phyloP scores from a whole-genome alignment of 2,797 vertebrate species.

The Nasua narica region DNA sequence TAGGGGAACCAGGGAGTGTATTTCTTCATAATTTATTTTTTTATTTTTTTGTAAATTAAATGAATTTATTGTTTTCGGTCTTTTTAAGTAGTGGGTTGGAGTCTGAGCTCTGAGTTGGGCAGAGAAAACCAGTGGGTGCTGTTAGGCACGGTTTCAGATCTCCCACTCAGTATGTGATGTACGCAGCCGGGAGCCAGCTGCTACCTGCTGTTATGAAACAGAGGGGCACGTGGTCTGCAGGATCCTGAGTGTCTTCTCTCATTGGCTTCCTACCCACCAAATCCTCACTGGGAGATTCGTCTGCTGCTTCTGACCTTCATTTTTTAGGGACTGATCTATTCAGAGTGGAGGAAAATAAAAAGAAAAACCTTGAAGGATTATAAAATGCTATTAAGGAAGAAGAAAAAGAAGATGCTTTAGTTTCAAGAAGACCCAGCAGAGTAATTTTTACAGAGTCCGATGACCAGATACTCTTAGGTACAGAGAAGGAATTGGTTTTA shows the following conservation, averaged over 20 bases:
- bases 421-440: background rate
- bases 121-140: background rate
- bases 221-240: background rate
- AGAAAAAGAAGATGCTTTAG: background rate
- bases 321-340: background rate
- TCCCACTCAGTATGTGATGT: background rate
- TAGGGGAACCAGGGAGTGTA: background rate
- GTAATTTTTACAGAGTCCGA: background rate
- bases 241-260: background rate
- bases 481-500: background rate
- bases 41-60: background rate
- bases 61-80: background rate
- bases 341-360: background rate
- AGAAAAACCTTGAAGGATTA: background rate
- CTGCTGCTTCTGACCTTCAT: background rate
- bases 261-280: fast-evolving
- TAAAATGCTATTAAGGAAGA: background rate
- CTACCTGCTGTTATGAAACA: background rate
- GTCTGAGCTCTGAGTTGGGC: background rate
- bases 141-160: background rate
- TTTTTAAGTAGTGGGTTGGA: background rate
- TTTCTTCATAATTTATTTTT: background rate
- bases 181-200: background rate
- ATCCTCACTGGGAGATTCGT: background rate
- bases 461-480: background rate